Percentiles rank a stretch among this genome's conserved stretches.
phyloP scores from a whole-genome alignment of 1,140 invertebrate species.

The Drosophila simulans region DNA sequence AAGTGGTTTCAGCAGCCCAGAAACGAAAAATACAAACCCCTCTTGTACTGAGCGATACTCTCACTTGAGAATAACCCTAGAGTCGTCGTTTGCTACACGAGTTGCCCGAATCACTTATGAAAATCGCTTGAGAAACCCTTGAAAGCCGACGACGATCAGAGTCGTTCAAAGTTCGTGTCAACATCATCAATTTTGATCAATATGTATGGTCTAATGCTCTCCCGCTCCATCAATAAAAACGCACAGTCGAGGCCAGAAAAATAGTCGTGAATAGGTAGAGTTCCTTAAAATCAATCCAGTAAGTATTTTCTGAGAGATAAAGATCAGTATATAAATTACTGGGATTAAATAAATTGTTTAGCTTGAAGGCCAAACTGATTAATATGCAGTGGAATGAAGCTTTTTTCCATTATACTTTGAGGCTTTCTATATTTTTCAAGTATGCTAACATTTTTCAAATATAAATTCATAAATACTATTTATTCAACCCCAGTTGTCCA shows the following conservation, averaged over 20 bases:
- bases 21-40: constrained; percentile 15
- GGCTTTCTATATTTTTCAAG: too few species aligned
- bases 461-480: background rate
- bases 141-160: constrained; percentile 47
- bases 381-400: too few species aligned
- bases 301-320: too few species aligned
- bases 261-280: background rate
- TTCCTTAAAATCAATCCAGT: background rate
- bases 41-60: constrained; percentile 63
- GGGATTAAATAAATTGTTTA: too few species aligned
- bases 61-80: constrained; percentile 65
- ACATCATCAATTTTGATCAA: constrained; percentile 83
- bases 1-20: constrained; percentile 34
- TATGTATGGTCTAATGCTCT: constrained; percentile 66
- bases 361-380: too few species aligned
- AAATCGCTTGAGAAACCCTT: constrained; percentile 71
- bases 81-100: constrained; percentile 64
- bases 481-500: background rate
- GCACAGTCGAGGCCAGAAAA: background rate
- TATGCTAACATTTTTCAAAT: too few species aligned
- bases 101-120: constrained; percentile 73
- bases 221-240: constrained; percentile 10
- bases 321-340: too few species aligned
- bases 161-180: constrained; percentile 82
- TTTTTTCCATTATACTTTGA: too few species aligned